Conservation (phyloP, 2,888 invertebrate species). For the Aethes cnicana region DNA sequence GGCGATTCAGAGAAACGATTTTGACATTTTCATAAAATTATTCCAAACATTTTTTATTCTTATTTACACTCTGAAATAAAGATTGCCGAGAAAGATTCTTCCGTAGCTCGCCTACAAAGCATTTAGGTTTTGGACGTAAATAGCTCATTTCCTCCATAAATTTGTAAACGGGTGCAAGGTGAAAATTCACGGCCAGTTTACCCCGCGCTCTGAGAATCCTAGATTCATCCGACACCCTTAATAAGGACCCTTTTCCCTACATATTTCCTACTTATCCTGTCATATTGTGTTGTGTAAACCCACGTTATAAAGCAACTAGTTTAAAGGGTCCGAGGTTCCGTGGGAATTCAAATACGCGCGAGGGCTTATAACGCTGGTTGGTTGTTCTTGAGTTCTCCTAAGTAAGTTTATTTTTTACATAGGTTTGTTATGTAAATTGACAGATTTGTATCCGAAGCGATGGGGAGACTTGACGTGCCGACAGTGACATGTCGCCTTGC, state of each 20-base stretch:
- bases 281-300: constrained; percentile 39
- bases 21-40: no score
- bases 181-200: constrained; percentile 37
- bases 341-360: background rate
- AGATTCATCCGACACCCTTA: constrained; percentile 39
- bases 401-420: constrained; percentile 23
- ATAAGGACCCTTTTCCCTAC: constrained; percentile 45
- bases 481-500: constrained; percentile 19
- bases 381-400: constrained; percentile 10
- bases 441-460: constrained; percentile 30
- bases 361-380: background rate
- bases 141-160: constrained; percentile 28
- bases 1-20: no score
- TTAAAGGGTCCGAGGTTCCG: background rate
- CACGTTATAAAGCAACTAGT: constrained; percentile 25
- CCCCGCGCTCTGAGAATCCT: constrained; percentile 36
- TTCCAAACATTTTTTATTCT: no score
- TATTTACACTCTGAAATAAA: no score
- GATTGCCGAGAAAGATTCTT: no score
- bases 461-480: constrained; percentile 21
- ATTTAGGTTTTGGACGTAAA: constrained; percentile 3
- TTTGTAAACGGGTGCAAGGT: constrained; percentile 9
- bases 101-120: no score
- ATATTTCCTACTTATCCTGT: constrained; percentile 49
- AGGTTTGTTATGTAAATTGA: constrained; percentile 34